Conservation (phyloP, 2,113 vertebrate species). For the Poecile atricapillus region DNA sequence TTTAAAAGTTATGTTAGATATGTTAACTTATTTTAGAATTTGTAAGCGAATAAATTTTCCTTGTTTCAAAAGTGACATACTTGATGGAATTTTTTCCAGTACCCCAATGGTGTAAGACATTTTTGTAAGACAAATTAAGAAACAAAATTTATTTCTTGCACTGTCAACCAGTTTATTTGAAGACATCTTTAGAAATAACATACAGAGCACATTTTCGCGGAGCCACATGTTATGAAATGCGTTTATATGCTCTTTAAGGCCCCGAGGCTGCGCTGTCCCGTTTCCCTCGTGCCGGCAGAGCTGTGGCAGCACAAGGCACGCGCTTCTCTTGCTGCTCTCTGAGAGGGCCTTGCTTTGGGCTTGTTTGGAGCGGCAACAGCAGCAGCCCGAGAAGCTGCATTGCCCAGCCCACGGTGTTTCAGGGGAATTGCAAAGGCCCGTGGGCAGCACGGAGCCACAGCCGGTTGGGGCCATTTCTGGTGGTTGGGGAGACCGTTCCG, state of each 20-base stretch:
- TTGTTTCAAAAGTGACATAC: neutral
- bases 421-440: neutral
- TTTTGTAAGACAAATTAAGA: neutral
- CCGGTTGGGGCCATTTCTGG: fast-evolving
- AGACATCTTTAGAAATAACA: neutral
- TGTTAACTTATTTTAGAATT: conserved; percentile 65
- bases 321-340: too few relatives aligned
- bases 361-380: too few relatives aligned
- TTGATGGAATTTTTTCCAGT: neutral
- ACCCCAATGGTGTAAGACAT: too few relatives aligned
- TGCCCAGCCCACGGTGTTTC: fast-evolving
- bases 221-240: neutral
- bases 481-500: fast-evolving
- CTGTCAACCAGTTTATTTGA: neutral
- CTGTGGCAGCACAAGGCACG: neutral
- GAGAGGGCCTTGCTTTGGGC: too few relatives aligned
- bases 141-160: neutral
- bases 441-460: neutral
- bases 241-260: neutral
- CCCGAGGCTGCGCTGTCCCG: neutral
- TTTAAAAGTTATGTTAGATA: too few relatives aligned
- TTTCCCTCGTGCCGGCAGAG: neutral
- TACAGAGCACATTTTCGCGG: neutral
- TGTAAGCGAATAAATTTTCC: neutral
- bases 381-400: neutral